A percentile compares a stretch with the other conserved stretches of the same genome.
These are phyloP conservation scores for Numida meleagris DNA, from an alignment of 2,113 vertebrate genomes.

Conservation along the genomic window DNA sequence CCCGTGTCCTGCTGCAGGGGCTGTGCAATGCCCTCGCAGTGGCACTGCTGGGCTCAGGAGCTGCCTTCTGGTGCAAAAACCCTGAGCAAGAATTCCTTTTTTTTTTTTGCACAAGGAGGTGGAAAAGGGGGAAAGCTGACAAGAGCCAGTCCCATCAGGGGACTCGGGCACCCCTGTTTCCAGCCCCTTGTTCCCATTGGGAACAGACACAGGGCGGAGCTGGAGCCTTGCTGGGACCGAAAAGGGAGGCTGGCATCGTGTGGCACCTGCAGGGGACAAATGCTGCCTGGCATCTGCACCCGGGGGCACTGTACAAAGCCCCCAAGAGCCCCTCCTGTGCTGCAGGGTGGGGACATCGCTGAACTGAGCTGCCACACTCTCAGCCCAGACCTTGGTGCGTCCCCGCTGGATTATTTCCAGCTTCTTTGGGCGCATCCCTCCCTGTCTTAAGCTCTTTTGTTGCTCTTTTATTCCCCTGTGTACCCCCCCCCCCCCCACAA, in stretches of 20 bases:
- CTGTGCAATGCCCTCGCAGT: not conserved
- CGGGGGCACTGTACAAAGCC: not conserved
- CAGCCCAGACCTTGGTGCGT: not conserved
- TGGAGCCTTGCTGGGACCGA: not conserved
- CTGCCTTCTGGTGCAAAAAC: not conserved
- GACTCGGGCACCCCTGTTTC: fast-evolving
- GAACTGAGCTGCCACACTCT: not conserved
- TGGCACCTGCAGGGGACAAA: too few species aligned
- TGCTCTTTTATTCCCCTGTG: fast-evolving
- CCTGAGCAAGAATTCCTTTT: too few species aligned
- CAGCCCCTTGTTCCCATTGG: not conserved
- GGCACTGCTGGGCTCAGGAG: fast-evolving
- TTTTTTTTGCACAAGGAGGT: fast-evolving
- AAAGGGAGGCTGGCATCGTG: fast-evolving
- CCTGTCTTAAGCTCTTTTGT: not conserved
- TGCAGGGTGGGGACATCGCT: not conserved
- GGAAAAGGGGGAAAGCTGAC: not conserved
- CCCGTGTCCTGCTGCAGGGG: fast-evolving
- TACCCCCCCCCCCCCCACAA: too few species aligned
- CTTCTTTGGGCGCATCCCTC: not conserved
- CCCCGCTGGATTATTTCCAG: not conserved
- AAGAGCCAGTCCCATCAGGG: fast-evolving
- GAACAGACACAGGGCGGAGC: not conserved
- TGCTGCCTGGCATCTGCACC: not conserved
- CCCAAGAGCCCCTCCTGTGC: not conserved